Evolutionary conservation across 1,140 invertebrate genomes (phyloP), one percentile per base, ranked within the genome.

Genomic region (Pissodes strobi): DNA sequence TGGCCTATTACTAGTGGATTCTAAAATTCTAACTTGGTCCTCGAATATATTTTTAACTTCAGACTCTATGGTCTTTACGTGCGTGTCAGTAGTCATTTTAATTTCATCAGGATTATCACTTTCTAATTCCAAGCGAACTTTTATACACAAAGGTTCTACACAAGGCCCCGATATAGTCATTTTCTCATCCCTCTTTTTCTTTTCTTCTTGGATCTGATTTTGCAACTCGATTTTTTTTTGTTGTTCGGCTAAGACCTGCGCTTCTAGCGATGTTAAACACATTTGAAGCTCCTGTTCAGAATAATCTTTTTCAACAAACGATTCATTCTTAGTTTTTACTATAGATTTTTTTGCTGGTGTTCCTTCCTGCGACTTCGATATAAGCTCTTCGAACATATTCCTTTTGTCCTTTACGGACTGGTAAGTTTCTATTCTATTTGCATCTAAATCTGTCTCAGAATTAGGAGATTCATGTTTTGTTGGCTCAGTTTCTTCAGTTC

Each of bases 301-400:
- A 39, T 64, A 70, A 17, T 64, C 49, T 53, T 62, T 61, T 51
- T 64, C 61, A 1, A 25, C 18, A 18, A 53, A 52, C 12, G 22
- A 12, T 17, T 59, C 19, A 38, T 58, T 69, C 41, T 62, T 55
- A 23, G 30, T 12, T 56, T 67, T 52, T 3, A 10, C 38, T 18
- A 13, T 30, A 15, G 37, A 21, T 46, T 69, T 70, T 61, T 72
- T 76, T 18, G 61, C 45, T 10, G 74, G 69, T 0, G 70, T 74
- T 6, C 56, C 51, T 65, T 76, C 75, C 17, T 63, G 65, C 0
- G 76, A 72, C 68, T 69, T 74, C 4, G 69, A 74, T 21, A 74
- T 76, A 22, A 78, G 48, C 72, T 84, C 82, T 63, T 83, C 83
- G 61, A 83, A 85, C 72, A 83, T 82, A 27, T 80, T 76, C 78